Base-by-base conservation (phyloP, 2,888 invertebrate genomes). In the Drosophila nr. perissopoda region DNA sequence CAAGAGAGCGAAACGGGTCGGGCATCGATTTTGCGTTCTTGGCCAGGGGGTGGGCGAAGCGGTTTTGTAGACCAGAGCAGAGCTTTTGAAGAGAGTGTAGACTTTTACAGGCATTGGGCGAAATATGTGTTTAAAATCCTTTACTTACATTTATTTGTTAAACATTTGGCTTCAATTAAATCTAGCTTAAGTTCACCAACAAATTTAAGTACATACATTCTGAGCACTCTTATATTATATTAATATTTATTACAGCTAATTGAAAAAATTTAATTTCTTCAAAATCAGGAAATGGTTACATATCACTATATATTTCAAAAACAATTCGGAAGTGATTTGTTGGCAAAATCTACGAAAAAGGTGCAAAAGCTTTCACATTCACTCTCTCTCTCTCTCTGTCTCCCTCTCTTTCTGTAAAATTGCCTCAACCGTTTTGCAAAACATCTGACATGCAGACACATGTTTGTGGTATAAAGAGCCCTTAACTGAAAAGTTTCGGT, bases 401-500 rank as follows among this genome's bases (percentile, higher is more conserved):
- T 54, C 11, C 29, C 18, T 48, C 27, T 29, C 21, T 18, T 10
- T n/a, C 21, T 54, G 18, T 0, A 1, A 11, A 29, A 25, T 40
- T 46, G 27, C 42, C 21, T 73, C 18, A 40, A n/a, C 16, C 38
- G 29, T 29, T 31, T 52, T 57, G 48, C 46, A 51, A 76, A 84
- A 84, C 89, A 84, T 89, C 76, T 84, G 84, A 89, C 67, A 61
- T 38, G 62, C 58, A 58, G 79, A 54, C 83, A 83, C 89, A 88
- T 89, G 84, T 76, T 81, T 75, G 27, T 64, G 34, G 29, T 18
- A 36, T 29, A 62, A 73, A 52, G 61, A 42, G 63, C 46, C 31
- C 66, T 57, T 8, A 33, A 67, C 38, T 29, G 54, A 61, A 77
- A 72, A 77, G 58, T 67, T 67, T 62, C 54, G 67, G 84, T 82